Evolutionary conservation across 2,888 invertebrate genomes (phyloP).

Genomic region (Trichacis sp.): DNA sequence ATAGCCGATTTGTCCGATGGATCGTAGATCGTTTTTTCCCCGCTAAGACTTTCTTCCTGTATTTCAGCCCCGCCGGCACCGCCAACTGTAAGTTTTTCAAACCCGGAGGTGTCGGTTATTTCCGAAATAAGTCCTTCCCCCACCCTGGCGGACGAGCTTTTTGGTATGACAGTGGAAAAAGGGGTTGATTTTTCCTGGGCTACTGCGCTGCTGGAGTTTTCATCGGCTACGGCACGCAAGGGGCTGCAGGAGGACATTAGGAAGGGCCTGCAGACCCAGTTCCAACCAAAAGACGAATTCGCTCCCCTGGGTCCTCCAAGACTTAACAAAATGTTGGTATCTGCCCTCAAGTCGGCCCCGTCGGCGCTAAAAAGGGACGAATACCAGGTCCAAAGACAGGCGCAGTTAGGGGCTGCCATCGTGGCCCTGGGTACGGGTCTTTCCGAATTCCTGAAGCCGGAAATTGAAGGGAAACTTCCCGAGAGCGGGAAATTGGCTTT

Average conservation of each 20-base stretch:
- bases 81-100: too few relatives aligned
- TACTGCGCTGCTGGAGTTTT: neutral
- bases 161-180: neutral
- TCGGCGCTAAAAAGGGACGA: slow-evolving; percentile 15
- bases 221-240: neutral
- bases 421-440: slow-evolving; percentile 16
- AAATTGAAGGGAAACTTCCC: neutral
- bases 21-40: neutral
- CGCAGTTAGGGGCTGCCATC: slow-evolving; percentile 16
- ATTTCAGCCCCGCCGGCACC: neutral
- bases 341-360: slow-evolving; percentile 1
- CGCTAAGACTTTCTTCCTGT: neutral
- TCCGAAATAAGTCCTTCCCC: neutral
- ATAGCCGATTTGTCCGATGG: neutral
- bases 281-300: neutral
- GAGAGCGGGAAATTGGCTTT: slow-evolving; percentile 9
- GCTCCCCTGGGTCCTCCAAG: slow-evolving; percentile 9
- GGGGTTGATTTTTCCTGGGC: neutral
- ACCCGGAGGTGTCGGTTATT: too few relatives aligned
- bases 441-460: slow-evolving; percentile 3
- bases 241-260: neutral
- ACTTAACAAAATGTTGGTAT: slow-evolving; percentile 7
- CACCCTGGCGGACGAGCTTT: neutral
- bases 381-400: slow-evolving; percentile 9
- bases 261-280: neutral